Base-by-base conservation (phyloP, 1,140 invertebrate genomes). In the Orussus abietinus region DNA sequence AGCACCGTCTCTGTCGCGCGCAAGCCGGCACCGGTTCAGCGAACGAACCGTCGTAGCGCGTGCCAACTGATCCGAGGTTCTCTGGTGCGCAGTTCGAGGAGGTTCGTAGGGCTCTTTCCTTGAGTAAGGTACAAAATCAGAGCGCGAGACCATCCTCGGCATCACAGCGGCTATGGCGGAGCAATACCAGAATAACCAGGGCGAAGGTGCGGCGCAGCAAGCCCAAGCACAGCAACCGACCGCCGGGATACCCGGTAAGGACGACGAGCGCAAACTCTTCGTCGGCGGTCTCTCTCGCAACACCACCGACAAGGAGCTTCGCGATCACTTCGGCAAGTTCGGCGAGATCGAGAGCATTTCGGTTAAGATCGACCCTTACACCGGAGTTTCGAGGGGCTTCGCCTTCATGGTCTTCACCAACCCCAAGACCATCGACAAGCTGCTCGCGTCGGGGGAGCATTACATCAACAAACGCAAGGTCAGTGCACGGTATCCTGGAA, bases 331-430 rank as follows among this genome's bases (percentile, higher is more conserved):
- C 51, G 65, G 71, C 17, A 78, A 80, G 48, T 84, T 77, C 47
- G 81, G 81, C 14, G 77, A 80, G 32, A 80, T 84, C 31, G 79
- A 80, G 47, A 80, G 80, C 51, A 75, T 82, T 28, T 75, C 76
- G 38, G 76, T 83, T n/a, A 84, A 84, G 58, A 80, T 78, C 41
- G 80, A 84, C 54, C 77, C 79, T 0, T 76, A 77, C 36, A 83
- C 80, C 41, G 80, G 81, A 20, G 60, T 80, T 40, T 80, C 80
- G 3, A 64, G 83, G 57, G 82, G 82, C 6, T 85, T 86, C 62
- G 82, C 81, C 13, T 86, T 86, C 60, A 78, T 85, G 50, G 80
- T 83, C 25, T 85, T 84, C 60, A 75, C 77, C 32, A 72, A 72
- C 50, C 69, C 80, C 12, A 78, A 80, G 46, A 69, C 77, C 28